phyloP scores from a whole-genome alignment of 2,113 vertebrate genomes.

The Mesocricetus auratus region DNA sequence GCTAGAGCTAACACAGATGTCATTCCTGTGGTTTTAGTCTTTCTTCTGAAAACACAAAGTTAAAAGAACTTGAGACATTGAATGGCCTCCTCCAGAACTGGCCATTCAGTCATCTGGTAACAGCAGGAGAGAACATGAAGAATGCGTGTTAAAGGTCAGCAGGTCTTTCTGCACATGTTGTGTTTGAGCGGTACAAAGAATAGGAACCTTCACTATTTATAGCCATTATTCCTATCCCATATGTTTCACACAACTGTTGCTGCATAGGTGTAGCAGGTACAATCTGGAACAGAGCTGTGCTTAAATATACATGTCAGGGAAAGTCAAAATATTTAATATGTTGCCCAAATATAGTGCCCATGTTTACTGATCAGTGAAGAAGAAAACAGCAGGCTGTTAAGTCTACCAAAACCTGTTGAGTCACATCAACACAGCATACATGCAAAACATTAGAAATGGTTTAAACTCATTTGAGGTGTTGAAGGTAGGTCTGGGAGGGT shows the following conservation, averaged over 20 bases:
- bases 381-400: not conserved
- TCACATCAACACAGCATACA: not conserved
- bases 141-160: accelerated
- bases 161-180: not conserved
- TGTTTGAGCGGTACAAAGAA: not conserved
- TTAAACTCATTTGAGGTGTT: not conserved
- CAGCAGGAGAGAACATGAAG: not conserved
- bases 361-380: not conserved
- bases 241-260: not conserved
- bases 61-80: not conserved
- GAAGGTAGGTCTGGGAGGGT: not conserved
- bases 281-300: not conserved
- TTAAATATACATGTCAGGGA: not conserved
- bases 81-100: not conserved
- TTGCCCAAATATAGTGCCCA: not conserved
- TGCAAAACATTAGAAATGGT: not conserved
- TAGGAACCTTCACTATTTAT: not conserved
- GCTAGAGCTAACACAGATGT: not conserved
- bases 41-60: not conserved
- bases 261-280: not conserved
- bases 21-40: not conserved
- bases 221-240: not conserved
- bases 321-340: not conserved
- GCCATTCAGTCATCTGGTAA: not conserved
- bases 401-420: not conserved